phyloP scores from a whole-genome alignment of 2,113 vertebrate species.

The Hypocryptadius cinnamomeus region DNA sequence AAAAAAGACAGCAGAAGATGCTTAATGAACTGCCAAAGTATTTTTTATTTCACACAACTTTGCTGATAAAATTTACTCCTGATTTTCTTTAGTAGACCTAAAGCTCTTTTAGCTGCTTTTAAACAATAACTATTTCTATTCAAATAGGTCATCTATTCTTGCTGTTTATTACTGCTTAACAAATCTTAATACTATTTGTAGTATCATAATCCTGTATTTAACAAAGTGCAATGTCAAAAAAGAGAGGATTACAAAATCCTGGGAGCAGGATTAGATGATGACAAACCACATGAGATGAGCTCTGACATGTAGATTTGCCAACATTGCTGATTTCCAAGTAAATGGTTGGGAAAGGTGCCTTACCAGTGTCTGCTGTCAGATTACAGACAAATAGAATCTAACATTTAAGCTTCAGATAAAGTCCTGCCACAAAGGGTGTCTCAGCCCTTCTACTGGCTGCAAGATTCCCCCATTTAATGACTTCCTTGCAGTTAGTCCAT shows the following conservation, averaged over 20 bases:
- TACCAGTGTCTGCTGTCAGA: not conserved
- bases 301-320: not conserved
- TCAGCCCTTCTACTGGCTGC: not conserved
- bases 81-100: not conserved
- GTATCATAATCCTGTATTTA: not conserved
- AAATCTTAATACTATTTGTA: not conserved
- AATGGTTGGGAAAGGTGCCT: not conserved
- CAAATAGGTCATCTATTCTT: not conserved
- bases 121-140: not conserved
- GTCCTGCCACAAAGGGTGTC: not conserved
- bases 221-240: not conserved
- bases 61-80: not conserved
- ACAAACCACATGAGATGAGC: not conserved
- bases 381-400: not conserved
- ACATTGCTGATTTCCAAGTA: not conserved
- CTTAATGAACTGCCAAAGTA: not conserved
- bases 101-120: not conserved
- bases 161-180: not conserved
- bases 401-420: not conserved
- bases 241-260: not conserved
- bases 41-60: not conserved
- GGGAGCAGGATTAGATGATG: not conserved
- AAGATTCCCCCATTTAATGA: not conserved
- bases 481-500: not conserved
- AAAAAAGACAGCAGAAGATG: not conserved